Base-by-base conservation (phyloP, 2,888 invertebrate genomes). In the Hoplodrina blanda region DNA sequence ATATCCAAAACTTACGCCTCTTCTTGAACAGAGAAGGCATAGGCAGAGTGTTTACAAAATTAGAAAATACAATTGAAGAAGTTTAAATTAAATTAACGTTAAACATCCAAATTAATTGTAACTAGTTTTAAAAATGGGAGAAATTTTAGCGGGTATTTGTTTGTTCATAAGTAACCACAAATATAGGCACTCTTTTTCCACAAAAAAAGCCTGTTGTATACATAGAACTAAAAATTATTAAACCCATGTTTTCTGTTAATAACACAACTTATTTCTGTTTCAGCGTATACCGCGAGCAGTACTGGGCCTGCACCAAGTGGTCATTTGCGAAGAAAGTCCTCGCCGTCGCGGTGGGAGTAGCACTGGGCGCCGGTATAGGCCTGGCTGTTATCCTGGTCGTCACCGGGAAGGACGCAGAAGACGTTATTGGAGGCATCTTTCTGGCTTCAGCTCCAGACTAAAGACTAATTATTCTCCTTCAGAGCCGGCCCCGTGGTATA, bases 271-370 rank as follows among this genome's bases (percentile, higher is more conserved):
- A 11, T 76, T 64, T 54, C 19, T 30, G 50, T 90, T 90, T 0
- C 92, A 95, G 95, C 63, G 95, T 96, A 0, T 88, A 93, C 56
- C 90, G 93, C 0, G 95, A 96, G 85, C 95, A 96, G 76, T 96
- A 96, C 85, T 96, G 95, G 93, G 86, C 94, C 0, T 96, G 95
- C 73, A 90, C 95, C 1, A 91, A 88, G 52, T 96, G 95, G 95
- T 92, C 95, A 0, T 83, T 87, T 37, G 90, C 87, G 0, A 94
- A 95, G 80, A 81, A 91, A 8, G 49, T 91, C 17, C 88, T 95
- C 33, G 94, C 94, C 4, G 81, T 95, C 15, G 79, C 90, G 0
- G 94, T 92, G 4, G 95, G 93, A 0, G 78, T 95, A 0, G 90
- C 94, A 0, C 65, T 94, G 0, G 95, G 96, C 0, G 88, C 93